phyloP scores from a whole-genome alignment of 2,888 invertebrate species.

The Lapara coniferarum region DNA sequence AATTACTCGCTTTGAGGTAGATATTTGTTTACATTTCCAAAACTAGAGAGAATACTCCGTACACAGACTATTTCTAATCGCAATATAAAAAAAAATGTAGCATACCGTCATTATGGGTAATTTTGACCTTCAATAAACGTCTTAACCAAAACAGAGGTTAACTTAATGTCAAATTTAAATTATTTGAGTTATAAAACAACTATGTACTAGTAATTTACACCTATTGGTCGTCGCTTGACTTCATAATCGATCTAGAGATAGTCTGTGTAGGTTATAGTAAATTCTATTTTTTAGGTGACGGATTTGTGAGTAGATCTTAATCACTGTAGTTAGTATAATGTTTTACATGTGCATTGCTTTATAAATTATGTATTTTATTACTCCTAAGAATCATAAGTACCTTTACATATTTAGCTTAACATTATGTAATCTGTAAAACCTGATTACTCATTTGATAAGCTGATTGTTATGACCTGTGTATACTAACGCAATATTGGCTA shows the following conservation, averaged over 20 bases:
- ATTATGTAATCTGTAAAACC: no score
- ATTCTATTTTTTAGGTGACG: background rate
- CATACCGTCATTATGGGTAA: no score
- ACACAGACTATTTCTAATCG: background rate
- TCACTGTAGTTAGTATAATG: background rate
- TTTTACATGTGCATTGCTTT: slow-evolving; percentile 13
- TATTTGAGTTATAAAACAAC: no score
- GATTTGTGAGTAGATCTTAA: background rate
- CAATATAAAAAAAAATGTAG: background rate
- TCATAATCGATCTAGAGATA: background rate
- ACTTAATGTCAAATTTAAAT: no score
- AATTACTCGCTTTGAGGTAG: no score
- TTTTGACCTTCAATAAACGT: no score
- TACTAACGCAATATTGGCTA: no score
- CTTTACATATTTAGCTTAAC: no score
- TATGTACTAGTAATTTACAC: background rate
- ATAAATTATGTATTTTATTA: background rate
- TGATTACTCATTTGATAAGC: no score
- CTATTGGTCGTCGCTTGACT: background rate
- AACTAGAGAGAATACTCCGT: background rate
- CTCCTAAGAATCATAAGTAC: background rate
- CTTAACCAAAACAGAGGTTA: no score
- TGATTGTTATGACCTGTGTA: no score
- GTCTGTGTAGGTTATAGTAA: background rate
- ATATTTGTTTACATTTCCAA: no score